phyloP scores from a whole-genome alignment of 2,888 invertebrate species.

The Synergus umbraculus region DNA sequence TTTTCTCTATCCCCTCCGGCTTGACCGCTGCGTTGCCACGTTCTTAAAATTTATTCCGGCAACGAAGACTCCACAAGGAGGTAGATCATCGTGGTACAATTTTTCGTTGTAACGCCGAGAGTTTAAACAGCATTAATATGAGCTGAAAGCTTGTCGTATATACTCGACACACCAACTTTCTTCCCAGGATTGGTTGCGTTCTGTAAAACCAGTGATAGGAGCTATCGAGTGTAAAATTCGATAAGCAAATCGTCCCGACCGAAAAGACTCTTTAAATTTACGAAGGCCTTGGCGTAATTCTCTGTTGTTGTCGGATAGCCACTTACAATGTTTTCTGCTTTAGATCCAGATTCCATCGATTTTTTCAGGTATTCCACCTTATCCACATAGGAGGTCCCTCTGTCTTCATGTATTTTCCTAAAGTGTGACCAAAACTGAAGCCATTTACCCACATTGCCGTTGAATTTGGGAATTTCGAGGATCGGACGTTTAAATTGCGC shows the following conservation, averaged over 20 bases:
- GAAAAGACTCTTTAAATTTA: conserved; percentile 54
- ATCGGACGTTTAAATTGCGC: conserved; percentile 45
- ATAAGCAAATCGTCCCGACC: conserved; percentile 59
- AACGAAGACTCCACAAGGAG: conserved; percentile 39
- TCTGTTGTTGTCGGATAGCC: conserved; percentile 59
- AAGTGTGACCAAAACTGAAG: conserved; percentile 63
- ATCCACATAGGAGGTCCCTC: conserved; percentile 49
- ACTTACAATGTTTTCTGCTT: conserved; percentile 57
- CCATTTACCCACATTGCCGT: conserved; percentile 58
- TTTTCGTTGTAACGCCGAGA: conserved; percentile 55
- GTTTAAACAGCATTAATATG: conserved; percentile 58
- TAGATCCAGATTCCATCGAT: conserved; percentile 50
- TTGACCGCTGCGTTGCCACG: conserved; percentile 54
- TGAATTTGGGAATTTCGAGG: conserved; percentile 58
- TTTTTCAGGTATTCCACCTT: conserved; percentile 62
- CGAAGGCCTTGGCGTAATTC: conserved; percentile 61
- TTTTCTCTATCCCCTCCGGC: conserved; percentile 16
- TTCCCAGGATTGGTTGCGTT: conserved; percentile 49
- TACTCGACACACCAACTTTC: conserved; percentile 40
- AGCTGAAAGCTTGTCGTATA: conserved; percentile 57
- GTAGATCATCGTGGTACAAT: conserved; percentile 61
- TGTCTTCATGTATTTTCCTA: conserved; percentile 59
- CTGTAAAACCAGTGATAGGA: conserved; percentile 58
- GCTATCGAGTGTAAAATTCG: conserved; percentile 61
- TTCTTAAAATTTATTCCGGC: conserved; percentile 59